These are phyloP conservation scores for Drosophila obscura DNA, from an alignment of 1,140 invertebrate genomes.

Conservation along the genomic window DNA sequence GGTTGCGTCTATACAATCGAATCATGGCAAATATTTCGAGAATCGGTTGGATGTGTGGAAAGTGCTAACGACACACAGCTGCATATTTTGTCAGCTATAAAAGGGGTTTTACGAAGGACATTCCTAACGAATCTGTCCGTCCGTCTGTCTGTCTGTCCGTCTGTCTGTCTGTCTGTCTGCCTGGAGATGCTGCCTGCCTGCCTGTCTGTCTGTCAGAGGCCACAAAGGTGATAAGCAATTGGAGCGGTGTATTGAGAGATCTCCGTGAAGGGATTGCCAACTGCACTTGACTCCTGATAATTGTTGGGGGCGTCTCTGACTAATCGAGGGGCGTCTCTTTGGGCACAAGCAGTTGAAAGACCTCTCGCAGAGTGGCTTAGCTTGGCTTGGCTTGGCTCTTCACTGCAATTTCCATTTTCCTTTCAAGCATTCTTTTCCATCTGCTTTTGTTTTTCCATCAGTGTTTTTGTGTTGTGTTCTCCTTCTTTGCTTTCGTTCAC, in stretches of 20 bases:
- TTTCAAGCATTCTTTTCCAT: not conserved
- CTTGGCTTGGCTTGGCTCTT: not conserved
- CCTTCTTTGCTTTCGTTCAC: slow-evolving; percentile 26
- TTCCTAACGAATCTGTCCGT: slow-evolving; percentile 55
- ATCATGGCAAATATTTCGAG: slow-evolving; percentile 76
- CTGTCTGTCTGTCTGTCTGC: slow-evolving; percentile 43
- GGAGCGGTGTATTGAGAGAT: slow-evolving; percentile 9
- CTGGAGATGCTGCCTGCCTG: too few species aligned
- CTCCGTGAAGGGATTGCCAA: not conserved
- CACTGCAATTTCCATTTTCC: slow-evolving; percentile 4
- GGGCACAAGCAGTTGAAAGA: not conserved
- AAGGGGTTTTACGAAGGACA: slow-evolving; percentile 33
- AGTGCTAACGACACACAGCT: slow-evolving; percentile 72
- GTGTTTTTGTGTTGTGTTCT: not conserved
- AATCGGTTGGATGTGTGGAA: slow-evolving; percentile 28
- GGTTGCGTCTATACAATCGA: slow-evolving; percentile 63
- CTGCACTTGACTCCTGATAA: slow-evolving; percentile 32
- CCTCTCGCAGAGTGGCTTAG: slow-evolving; percentile 1
- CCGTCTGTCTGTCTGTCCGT: too few species aligned
- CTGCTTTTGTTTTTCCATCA: slow-evolving; percentile 7
- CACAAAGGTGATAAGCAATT: slow-evolving; percentile 77
- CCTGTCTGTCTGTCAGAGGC: not conserved
- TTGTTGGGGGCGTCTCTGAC: slow-evolving; percentile 25
- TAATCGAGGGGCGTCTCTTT: slow-evolving; percentile 23
- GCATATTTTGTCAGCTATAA: slow-evolving; percentile 76